Evolutionary conservation across 1,140 invertebrate genomes (phyloP).

Genomic region (Scylla paramamosain): DNA sequence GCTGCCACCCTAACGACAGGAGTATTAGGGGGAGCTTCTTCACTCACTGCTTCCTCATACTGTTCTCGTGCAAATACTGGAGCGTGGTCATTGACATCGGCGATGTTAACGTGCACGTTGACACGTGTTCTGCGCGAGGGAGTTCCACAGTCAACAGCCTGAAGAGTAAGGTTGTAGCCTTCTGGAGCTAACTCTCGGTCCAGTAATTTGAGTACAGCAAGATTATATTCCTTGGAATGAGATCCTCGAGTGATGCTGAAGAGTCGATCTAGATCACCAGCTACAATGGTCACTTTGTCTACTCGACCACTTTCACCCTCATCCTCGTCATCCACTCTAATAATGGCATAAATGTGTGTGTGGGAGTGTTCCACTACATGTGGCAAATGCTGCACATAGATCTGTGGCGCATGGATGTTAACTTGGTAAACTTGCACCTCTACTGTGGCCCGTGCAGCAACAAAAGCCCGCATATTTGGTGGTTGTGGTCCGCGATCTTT

Average conservation of each 20-base stretch:
- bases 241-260: conserved; percentile 86
- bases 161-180: conserved; percentile 92
- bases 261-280: conserved; percentile 92
- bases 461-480: not conserved
- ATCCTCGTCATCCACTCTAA: conserved; percentile 91
- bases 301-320: conserved; percentile 91
- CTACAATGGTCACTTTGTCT: conserved; percentile 90
- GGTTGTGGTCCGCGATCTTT: conserved; percentile 69
- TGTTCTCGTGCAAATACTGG: conserved; percentile 93
- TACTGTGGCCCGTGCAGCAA: conserved; percentile 65
- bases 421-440: conserved; percentile 74
- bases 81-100: conserved; percentile 91
- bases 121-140: conserved; percentile 88
- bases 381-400: conserved; percentile 85
- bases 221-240: conserved; percentile 80
- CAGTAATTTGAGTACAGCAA: conserved; percentile 87
- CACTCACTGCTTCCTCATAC: conserved; percentile 92
- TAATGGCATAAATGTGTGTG: conserved; percentile 93
- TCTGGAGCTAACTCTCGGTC: conserved; percentile 88
- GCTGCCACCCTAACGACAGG: conserved; percentile 93
- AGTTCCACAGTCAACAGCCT: conserved; percentile 90
- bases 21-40: conserved; percentile 93
- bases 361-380: conserved; percentile 91
- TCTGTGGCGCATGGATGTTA: conserved; percentile 74
- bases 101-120: conserved; percentile 87